Conservation (phyloP, 1,140 invertebrate genomes). For the Bombus superbus region DNA sequence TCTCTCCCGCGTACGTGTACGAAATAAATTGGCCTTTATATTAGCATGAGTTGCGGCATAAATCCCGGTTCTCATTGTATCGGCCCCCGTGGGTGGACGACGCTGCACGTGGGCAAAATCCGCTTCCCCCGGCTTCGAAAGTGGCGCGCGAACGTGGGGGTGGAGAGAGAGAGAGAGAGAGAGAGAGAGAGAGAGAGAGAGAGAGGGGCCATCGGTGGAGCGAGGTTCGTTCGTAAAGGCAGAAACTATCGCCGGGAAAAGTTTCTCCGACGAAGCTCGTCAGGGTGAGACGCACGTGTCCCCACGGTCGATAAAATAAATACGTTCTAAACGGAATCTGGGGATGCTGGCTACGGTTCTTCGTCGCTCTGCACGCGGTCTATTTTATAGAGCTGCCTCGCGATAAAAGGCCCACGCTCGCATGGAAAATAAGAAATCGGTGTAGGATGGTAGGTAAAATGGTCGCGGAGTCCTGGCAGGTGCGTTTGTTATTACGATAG, state of each 20-base stretch:
- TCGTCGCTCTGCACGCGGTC: background rate
- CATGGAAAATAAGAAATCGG: slow-evolving; percentile 39
- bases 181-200: slow-evolving; percentile 4
- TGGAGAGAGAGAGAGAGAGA: slow-evolving; percentile 35
- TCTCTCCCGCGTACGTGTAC: slow-evolving; percentile 39
- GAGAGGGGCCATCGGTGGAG: background rate
- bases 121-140: slow-evolving; percentile 63
- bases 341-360: slow-evolving; percentile 36
- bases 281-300: slow-evolving; percentile 37
- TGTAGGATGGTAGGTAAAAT: slow-evolving; percentile 42
- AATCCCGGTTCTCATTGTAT: slow-evolving; percentile 77
- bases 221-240: background rate
- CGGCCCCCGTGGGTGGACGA: slow-evolving; percentile 73
- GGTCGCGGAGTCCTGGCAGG: slow-evolving; percentile 32
- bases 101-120: slow-evolving; percentile 72
- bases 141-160: slow-evolving; percentile 59
- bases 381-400: slow-evolving; percentile 52
- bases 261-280: slow-evolving; percentile 13
- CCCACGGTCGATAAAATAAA: slow-evolving; percentile 56
- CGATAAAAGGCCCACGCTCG: slow-evolving; percentile 60
- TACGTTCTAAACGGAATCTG: slow-evolving; percentile 43
- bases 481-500: slow-evolving; percentile 37
- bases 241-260: background rate
- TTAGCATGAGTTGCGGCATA: slow-evolving; percentile 76
- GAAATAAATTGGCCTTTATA: slow-evolving; percentile 79